Percentiles rank a stretch among this genome's conserved stretches.
phyloP scores from a whole-genome alignment of 2,888 invertebrate genomes.

The Lysandra bellargus region DNA sequence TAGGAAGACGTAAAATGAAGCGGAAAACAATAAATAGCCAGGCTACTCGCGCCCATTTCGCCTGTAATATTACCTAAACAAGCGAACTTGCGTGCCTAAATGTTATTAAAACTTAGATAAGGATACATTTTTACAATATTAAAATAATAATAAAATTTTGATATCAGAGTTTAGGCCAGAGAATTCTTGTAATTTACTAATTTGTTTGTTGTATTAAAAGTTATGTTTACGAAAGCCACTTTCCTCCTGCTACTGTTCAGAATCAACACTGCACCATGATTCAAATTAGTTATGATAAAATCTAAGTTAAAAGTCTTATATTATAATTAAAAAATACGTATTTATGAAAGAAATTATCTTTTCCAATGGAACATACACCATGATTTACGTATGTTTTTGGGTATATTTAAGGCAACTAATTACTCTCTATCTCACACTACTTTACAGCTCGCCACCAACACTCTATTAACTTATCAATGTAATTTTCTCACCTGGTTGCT shows the following conservation, averaged over 20 bases:
- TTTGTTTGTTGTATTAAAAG: not conserved
- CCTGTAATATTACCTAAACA: not conserved
- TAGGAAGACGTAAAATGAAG: not conserved
- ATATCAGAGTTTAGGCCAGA: not conserved
- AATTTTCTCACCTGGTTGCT: slow-evolving; percentile 63
- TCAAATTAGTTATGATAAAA: too few relatives aligned
- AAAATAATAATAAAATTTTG: not conserved
- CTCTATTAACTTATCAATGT: too few relatives aligned
- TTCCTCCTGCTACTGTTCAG: too few relatives aligned
- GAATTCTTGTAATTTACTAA: not conserved
- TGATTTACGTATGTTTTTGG: too few relatives aligned
- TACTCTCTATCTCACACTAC: too few relatives aligned
- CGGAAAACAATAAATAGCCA: not conserved
- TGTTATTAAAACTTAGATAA: slow-evolving; percentile 7
- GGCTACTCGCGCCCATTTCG: not conserved
- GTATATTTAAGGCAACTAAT: too few relatives aligned
- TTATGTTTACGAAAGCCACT: not conserved
- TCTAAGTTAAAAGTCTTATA: too few relatives aligned
- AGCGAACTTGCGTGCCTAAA: slow-evolving; percentile 3
- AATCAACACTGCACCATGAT: too few relatives aligned
- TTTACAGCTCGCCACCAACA: too few relatives aligned
- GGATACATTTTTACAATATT: not conserved
- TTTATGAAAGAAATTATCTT: too few relatives aligned
- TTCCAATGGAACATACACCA: too few relatives aligned
- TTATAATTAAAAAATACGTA: too few relatives aligned